Percentiles rank a stretch among this genome's conserved stretches.
Evolutionary conservation across 2,888 invertebrate species (phyloP).

Genomic region (Yponomeuta malinellus): DNA sequence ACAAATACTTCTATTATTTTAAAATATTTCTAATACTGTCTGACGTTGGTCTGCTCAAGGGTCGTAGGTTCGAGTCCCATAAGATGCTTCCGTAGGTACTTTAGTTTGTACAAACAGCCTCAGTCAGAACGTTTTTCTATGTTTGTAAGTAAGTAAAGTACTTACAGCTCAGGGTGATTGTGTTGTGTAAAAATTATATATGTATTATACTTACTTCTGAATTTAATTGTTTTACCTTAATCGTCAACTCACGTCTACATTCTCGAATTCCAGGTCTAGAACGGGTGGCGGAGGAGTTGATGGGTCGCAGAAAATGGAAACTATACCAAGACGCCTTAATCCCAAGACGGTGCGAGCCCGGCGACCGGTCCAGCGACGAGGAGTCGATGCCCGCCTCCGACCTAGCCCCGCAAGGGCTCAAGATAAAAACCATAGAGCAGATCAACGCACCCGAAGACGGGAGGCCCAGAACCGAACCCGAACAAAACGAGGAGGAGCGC

Average conservation of each 20-base stretch:
- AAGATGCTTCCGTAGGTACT: too few relatives aligned
- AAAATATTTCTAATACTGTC: too few relatives aligned
- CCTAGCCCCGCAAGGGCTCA: conserved; percentile 59
- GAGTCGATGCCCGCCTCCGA: conserved; percentile 65
- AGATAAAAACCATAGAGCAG: conserved; percentile 73
- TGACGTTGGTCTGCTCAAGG: too few relatives aligned
- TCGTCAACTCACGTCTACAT: not conserved
- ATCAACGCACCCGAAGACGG: conserved; percentile 64
- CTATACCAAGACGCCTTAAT: conserved; percentile 88
- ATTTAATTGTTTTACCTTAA: not conserved
- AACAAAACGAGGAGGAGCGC: conserved; percentile 25
- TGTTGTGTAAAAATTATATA: too few relatives aligned
- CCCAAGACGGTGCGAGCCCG: conserved; percentile 57
- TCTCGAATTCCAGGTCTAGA: conserved; percentile 83
- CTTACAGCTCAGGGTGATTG: too few relatives aligned
- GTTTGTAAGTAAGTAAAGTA: too few relatives aligned
- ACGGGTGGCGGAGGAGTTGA: conserved; percentile 97
- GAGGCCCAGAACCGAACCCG: conserved; percentile 34
- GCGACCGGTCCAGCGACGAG: conserved; percentile 62
- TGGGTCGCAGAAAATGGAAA: conserved; percentile 98
- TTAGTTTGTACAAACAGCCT: too few relatives aligned
- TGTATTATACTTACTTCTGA: too few relatives aligned
- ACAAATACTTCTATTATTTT: too few relatives aligned
- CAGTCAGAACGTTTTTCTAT: too few relatives aligned
- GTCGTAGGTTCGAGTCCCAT: too few relatives aligned